These are phyloP conservation scores for Prochilodus magdalenae DNA, from an alignment of 2,113 vertebrate genomes.

Conservation along the genomic window DNA sequence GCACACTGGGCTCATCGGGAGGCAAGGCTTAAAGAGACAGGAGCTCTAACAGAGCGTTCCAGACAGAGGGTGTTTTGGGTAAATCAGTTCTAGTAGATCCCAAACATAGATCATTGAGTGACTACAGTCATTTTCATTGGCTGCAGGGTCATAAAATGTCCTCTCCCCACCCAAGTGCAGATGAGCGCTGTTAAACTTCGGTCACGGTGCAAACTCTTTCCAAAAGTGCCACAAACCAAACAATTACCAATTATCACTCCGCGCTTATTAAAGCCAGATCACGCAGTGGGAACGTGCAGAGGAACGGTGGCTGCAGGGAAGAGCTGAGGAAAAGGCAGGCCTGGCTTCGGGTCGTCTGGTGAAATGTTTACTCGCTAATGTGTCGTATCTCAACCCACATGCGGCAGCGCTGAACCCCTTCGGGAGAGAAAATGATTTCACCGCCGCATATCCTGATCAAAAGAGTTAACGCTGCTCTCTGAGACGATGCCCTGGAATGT, in stretches of 20 bases:
- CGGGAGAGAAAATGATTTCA: conserved; percentile 2
- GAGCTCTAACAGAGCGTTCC: no score
- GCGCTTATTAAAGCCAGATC: neutral
- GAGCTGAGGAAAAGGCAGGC: neutral
- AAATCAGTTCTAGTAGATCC: no score
- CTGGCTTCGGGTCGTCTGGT: neutral
- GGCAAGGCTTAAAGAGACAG: no score
- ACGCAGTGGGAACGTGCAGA: neutral
- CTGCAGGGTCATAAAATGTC: neutral
- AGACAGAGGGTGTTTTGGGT: no score
- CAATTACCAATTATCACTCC: neutral
- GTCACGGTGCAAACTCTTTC: neutral
- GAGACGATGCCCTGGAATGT: conserved; percentile 6
- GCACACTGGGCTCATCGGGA: no score
- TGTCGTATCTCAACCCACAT: neutral
- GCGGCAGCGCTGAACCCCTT: neutral
- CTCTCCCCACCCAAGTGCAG: neutral
- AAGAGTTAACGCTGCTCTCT: neutral
- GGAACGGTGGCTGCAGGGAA: neutral
- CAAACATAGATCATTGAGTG: no score
- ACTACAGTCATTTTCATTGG: no score
- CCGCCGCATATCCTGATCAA: conserved; percentile 3
- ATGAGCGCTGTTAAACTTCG: neutral
- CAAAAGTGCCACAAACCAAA: neutral
- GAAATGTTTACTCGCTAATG: conserved; percentile 1